A percentile compares a stretch with the other conserved stretches of the same genome.
phyloP scores from a whole-genome alignment of 2,888 invertebrate genomes.

The Icerya purchasi region DNA sequence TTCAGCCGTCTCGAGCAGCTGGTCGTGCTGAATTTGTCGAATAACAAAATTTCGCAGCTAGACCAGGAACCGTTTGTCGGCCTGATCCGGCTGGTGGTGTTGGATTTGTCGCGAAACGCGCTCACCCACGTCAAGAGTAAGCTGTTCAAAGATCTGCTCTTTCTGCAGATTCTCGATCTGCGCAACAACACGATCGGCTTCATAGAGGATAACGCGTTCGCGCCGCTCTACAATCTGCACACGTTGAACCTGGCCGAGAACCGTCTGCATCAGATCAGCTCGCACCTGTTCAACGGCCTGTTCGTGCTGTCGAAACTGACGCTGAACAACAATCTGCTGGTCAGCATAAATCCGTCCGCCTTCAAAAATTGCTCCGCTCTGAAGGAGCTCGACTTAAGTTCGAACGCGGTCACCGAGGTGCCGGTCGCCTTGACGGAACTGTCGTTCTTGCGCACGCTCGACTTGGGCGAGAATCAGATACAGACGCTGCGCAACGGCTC shows the following conservation, averaged over 20 bases:
- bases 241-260: constrained; percentile 77
- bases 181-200: constrained; percentile 74
- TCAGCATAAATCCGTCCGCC: constrained; percentile 52
- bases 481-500: constrained; percentile 60
- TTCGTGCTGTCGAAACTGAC: constrained; percentile 65
- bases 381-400: constrained; percentile 71
- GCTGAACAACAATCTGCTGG: constrained; percentile 63
- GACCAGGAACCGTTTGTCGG: constrained; percentile 69
- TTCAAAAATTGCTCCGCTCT: constrained; percentile 73
- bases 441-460: constrained; percentile 63
- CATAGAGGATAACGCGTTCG: constrained; percentile 67
- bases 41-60: constrained; percentile 63
- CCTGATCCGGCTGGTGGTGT: constrained; percentile 57
- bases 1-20: constrained; percentile 67
- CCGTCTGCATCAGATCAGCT: constrained; percentile 55
- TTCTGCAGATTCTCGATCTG: constrained; percentile 63
- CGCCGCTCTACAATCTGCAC: constrained; percentile 70
- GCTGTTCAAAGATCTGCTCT: constrained; percentile 68
- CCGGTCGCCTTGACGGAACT: constrained; percentile 64
- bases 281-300: constrained; percentile 60
- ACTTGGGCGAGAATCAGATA: constrained; percentile 81
- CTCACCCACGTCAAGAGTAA: constrained; percentile 59
- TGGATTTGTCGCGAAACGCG: constrained; percentile 70
- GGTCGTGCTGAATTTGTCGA: constrained; percentile 59
- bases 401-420: constrained; percentile 58